Percentiles rank a stretch among this genome's conserved stretches.
Evolutionary conservation across 1,140 invertebrate species (phyloP).

Genomic region (Heliconius melpomene): DNA sequence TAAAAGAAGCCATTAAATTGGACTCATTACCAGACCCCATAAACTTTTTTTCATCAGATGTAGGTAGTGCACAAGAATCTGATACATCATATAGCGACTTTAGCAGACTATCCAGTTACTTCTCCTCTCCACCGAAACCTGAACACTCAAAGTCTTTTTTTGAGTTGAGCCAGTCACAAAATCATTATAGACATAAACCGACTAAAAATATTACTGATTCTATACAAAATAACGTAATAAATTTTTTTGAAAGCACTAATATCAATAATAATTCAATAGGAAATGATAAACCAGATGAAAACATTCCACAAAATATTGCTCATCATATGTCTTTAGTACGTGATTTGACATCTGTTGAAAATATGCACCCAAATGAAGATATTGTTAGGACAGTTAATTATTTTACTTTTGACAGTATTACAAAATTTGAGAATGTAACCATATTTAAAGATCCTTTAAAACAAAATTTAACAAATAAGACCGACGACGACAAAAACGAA

Average conservation of each 20-base stretch:
- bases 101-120: conserved; percentile 69
- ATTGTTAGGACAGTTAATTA: conserved; percentile 64
- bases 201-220: conserved; percentile 30
- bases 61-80: conserved; percentile 32
- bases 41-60: conserved; percentile 53
- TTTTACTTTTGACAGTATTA: conserved; percentile 53
- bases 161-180: conserved; percentile 76
- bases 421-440: background rate
- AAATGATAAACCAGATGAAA: conserved; percentile 16
- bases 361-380: conserved; percentile 48
- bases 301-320: conserved; percentile 35
- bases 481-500: conserved; percentile 23
- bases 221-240: conserved; percentile 37
- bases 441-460: background rate
- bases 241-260: conserved; percentile 31
- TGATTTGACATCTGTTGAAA: conserved; percentile 60
- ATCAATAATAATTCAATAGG: background rate
- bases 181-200: conserved; percentile 64
- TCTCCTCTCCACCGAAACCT: conserved; percentile 54
- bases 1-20: conserved; percentile 24
- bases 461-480: conserved; percentile 4
- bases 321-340: conserved; percentile 54
- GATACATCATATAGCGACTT: conserved; percentile 63
- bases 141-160: conserved; percentile 77
- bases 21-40: conserved; percentile 53